These are phyloP conservation scores for Archivesica marissinica DNA, from an alignment of 1,140 invertebrate species.

Conservation along the genomic window DNA sequence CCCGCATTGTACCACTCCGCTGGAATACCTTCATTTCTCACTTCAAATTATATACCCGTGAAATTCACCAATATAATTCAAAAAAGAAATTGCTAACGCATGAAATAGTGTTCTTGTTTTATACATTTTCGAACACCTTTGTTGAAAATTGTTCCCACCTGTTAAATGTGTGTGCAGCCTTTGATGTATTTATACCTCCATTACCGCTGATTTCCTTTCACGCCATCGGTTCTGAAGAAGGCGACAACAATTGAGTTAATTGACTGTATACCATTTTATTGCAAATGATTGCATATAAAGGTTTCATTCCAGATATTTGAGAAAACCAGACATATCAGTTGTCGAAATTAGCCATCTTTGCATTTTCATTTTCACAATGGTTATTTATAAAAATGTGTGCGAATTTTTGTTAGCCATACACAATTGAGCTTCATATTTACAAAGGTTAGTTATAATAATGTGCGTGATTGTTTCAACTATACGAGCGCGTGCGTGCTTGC, in stretches of 20 bases:
- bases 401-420: no score
- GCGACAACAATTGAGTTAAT: not conserved
- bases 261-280: constrained; percentile 13
- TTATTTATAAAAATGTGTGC: not conserved
- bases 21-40: not conserved
- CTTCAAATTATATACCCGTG: not conserved
- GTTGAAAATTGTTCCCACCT: constrained; percentile 20
- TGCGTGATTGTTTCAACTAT: not conserved
- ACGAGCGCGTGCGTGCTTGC: not conserved
- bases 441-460: no score
- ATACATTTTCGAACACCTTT: constrained; percentile 36
- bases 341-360: constrained; percentile 2
- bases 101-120: constrained; percentile 28
- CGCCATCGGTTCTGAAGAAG: not conserved
- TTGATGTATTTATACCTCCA: constrained; percentile 16
- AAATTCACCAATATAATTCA: not conserved
- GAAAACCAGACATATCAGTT: constrained; percentile 11
- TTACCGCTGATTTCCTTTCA: constrained; percentile 24
- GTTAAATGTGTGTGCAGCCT: not conserved
- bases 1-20: not conserved
- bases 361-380: not conserved
- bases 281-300: constrained; percentile 29
- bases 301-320: constrained; percentile 16
- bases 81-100: constrained; percentile 11
- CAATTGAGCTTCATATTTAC: no score